These are phyloP conservation scores for Arenicola marina DNA, from an alignment of 2,888 invertebrate genomes.

Conservation along the genomic window DNA sequence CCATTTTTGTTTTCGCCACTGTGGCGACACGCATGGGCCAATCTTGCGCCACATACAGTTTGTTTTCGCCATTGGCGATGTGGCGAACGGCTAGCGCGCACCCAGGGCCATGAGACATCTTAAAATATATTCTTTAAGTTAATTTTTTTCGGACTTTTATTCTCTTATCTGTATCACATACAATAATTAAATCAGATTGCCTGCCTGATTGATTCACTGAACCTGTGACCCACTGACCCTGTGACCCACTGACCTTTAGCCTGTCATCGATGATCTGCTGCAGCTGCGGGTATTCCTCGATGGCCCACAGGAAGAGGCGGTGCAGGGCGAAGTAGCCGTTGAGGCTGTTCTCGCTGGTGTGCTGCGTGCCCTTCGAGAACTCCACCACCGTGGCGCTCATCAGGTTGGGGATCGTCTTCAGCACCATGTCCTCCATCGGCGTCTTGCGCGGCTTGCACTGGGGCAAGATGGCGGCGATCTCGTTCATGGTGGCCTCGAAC, in stretches of 20 bases:
- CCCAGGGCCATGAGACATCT: too few relatives aligned
- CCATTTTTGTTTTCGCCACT: too few relatives aligned
- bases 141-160: too few relatives aligned
- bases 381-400: slow-evolving; percentile 52
- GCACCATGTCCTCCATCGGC: slow-evolving; percentile 41
- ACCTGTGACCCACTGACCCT: too few relatives aligned
- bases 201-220: too few relatives aligned
- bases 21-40: too few relatives aligned
- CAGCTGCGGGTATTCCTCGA: slow-evolving; percentile 45
- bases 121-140: too few relatives aligned
- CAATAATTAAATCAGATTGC: too few relatives aligned
- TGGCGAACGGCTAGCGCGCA: too few relatives aligned
- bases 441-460: slow-evolving; percentile 42
- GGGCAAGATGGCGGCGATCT: slow-evolving; percentile 32
- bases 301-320: slow-evolving; percentile 45
- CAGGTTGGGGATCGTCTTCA: slow-evolving; percentile 47
- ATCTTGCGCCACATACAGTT: too few relatives aligned
- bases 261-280: slow-evolving; percentile 38
- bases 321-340: slow-evolving; percentile 50
- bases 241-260: slow-evolving; percentile 38
- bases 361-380: slow-evolving; percentile 51
- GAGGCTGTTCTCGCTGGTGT: slow-evolving; percentile 49
- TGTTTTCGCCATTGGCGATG: too few relatives aligned
- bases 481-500: slow-evolving; percentile 39
- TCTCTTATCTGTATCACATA: too few relatives aligned